Base-by-base conservation (phyloP, 1,140 invertebrate species). In the Stegodyphus mimosarum region DNA sequence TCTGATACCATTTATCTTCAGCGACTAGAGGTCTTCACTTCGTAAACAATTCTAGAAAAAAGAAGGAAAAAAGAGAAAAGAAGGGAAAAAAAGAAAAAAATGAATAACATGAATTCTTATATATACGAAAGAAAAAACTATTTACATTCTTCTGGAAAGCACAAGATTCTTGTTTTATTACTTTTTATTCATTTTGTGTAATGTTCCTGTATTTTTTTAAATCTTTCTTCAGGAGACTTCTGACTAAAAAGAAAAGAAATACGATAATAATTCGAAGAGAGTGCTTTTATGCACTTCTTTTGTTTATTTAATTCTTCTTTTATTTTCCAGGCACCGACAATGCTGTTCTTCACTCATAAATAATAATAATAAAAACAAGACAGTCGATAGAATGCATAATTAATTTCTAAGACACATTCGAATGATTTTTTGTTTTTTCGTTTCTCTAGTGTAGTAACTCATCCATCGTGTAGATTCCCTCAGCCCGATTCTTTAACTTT, bases 341-440 rank as follows among this genome's bases (percentile, higher is more conserved):
- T n/a, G 17, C 52, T 74, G 33, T 50, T 33, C 51, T 74, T 55
- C 52, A 74, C 75, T 77, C 75, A 77, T 77, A 77, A 77, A 77
- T 77, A 77, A 67, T 67, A 51, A 51, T 11, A 49, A 51, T 66
- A 67, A 66, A 77, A 77, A 51, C 75, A n/a, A 50, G 75, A 77
- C 75, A 18, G 66, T 18, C n/a, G 33, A 17, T 7, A 63, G 78
- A 71, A 81, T 81, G 78, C 69, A 81, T 81, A 81, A 81, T 81
- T 81, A 81, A 81, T 81, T 50, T 17, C 69, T 60, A 72, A 81
- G 69, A 60, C 66, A 63, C 78, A 81, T 81, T 55, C 78, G 53
- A 17, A 72, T 72, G 33, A 17, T 60, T 81, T 81, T 72, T 81
- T 6, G 33, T 53, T 53, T n/a, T 81, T 81, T 33, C 3, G 3